Evolutionary conservation across 23 tunicate genomes (phyloP), one percentile per base, ranked within the genome.

Genomic region (Diplosoma virens): DNA sequence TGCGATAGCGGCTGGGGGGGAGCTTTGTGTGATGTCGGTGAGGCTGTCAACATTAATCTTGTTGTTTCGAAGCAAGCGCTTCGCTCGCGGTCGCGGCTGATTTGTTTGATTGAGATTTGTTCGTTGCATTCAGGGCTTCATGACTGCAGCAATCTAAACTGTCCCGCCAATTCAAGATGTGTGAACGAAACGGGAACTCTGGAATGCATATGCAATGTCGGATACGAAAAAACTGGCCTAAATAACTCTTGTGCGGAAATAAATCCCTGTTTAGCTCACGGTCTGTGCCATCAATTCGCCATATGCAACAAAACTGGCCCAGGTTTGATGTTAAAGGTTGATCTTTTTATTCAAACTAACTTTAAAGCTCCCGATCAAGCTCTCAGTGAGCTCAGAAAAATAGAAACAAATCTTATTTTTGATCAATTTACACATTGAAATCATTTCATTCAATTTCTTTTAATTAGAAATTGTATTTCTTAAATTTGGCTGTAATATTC

Each of bases 1-100:
- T 90, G 97, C 63, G 58, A 79, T 0, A 67, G 82, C 74, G 97
- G 97, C 3, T 90, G 66, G 64, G 90, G 86, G 30, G 97, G 97
- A 74, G 86, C 80, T 32, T 1, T 17, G 5, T 87, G 95, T 30
- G 79, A 77, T 32, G 27, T 60, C 24, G 87, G 95, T 90, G 30
- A 80, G 73, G 52, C 50, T n/a, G n/a, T n/a, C n/a, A n/a, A n/a
- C n/a, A n/a, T n/a, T n/a, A n/a, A n/a, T n/a, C 11, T 9, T 9
- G 16, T 9, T 45, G 16, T 45, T 45, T 16, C 16, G 11, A 45
- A 45, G 52, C 52, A 9, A 9, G 52, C 16, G 11, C 52, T 9
- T 45, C 14, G 52, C 52, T 45, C 14, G 52, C 11, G 16, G 52
- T 45, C 14, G 14, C 14, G 52, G 14, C 52, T 45, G 52, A 45